Evolutionary conservation across 2,888 invertebrate species (phyloP).

Genomic region (Hesperia comma): DNA sequence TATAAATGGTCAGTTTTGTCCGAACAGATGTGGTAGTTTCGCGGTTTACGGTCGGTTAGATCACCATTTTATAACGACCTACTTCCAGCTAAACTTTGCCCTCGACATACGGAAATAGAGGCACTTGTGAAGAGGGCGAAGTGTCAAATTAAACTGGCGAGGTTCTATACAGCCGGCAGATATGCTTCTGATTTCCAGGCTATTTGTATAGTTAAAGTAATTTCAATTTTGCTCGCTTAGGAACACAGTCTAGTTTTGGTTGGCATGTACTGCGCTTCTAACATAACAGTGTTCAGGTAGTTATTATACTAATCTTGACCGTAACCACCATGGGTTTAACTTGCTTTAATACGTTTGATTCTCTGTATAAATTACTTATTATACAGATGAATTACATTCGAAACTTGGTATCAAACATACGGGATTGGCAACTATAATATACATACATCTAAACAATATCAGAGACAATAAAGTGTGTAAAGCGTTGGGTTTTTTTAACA

Average conservation of each 20-base stretch:
- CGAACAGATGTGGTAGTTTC: constrained; percentile 44
- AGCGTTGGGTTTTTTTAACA: no score
- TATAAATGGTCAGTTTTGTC: constrained; percentile 23
- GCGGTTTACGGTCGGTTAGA: constrained; percentile 37
- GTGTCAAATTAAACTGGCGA: constrained; percentile 47
- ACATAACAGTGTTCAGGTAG: constrained; percentile 9
- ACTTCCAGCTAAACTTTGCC: constrained; percentile 21
- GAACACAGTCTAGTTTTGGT: neutral
- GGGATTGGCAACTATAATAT: no score
- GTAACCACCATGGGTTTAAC: constrained; percentile 16
- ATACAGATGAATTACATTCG: no score
- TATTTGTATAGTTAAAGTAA: neutral
- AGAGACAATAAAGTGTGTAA: no score
- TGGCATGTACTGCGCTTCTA: neutral
- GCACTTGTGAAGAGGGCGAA: constrained; percentile 34
- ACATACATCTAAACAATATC: no score
- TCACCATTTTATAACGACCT: constrained; percentile 43
- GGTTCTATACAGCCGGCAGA: constrained; percentile 39
- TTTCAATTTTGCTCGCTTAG: neutral
- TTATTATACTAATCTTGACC: constrained; percentile 22
- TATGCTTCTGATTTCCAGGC: constrained; percentile 31
- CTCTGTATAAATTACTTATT: no score
- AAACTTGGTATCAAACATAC: no score
- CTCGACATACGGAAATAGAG: constrained; percentile 24
- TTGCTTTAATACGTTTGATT: neutral